phyloP scores from a whole-genome alignment of 2,797 vertebrate genomes.

The Microctenopoma lineatum region DNA sequence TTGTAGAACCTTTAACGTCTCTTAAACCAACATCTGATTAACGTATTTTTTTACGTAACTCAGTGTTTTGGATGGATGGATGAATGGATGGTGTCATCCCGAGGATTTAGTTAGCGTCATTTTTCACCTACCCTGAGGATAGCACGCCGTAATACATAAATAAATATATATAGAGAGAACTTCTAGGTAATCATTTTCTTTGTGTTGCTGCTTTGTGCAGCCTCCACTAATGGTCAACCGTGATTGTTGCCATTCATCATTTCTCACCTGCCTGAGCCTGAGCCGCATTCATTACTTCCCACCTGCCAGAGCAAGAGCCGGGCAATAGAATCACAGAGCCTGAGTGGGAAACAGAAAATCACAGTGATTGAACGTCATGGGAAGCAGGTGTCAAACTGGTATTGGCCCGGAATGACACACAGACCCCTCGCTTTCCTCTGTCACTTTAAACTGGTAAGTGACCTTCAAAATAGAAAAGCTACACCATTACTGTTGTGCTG shows the following conservation, averaged over 20 bases:
- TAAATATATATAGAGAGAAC: not conserved
- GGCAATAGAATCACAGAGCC: constrained; percentile 42
- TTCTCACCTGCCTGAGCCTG: constrained; percentile 51
- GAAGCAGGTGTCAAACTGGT: constrained; percentile 75
- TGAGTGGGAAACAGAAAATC: constrained; percentile 63
- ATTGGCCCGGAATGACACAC: constrained; percentile 65
- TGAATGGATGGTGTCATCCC: too few relatives aligned
- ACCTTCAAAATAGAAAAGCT: constrained; percentile 71
- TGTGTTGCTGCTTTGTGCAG: constrained; percentile 56
- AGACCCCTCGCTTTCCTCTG: constrained; percentile 54
- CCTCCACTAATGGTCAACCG: constrained; percentile 63
- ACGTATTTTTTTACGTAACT: too few relatives aligned
- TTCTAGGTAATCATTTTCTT: constrained; percentile 63
- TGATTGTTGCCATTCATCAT: constrained; percentile 79
- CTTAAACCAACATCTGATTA: too few relatives aligned
- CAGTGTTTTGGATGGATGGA: too few relatives aligned
- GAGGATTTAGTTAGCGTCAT: not conserved
- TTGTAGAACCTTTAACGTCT: too few relatives aligned
- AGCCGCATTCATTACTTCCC: constrained; percentile 64
- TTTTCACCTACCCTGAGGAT: not conserved
- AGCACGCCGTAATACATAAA: not conserved
- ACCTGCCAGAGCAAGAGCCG: constrained; percentile 46
- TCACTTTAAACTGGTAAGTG: constrained; percentile 72
- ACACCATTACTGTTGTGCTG: constrained; percentile 53
- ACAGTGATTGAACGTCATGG: constrained; percentile 72